These are phyloP conservation scores for Trachemys scripta DNA, from an alignment of 2,113 vertebrate genomes.

Conservation along the genomic window DNA sequence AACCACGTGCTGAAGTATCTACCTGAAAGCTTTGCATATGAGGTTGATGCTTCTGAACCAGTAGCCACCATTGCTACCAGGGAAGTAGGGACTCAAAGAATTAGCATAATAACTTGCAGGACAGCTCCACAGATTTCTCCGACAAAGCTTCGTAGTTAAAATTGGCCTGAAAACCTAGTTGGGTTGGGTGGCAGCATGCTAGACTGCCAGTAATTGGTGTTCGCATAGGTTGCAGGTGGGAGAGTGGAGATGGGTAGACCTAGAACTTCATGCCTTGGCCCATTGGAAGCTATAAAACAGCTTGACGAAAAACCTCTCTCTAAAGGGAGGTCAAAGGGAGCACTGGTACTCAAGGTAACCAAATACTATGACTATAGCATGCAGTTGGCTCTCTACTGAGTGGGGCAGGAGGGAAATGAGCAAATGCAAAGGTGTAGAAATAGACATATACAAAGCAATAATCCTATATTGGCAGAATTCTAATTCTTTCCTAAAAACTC, in stretches of 20 bases:
- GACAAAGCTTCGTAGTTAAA: background rate
- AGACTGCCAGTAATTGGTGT: background rate
- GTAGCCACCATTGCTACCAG: background rate
- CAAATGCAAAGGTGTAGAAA: background rate
- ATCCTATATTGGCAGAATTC: background rate
- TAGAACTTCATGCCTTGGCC: background rate
- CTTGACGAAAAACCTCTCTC: background rate
- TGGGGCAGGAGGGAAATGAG: rapidly evolving
- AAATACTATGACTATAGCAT: background rate
- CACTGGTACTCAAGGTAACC: background rate
- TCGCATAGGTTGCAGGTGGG: background rate
- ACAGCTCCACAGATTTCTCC: rapidly evolving
- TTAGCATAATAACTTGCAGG: background rate
- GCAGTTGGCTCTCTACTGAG: background rate
- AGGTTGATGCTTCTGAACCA: background rate
- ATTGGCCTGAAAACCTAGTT: background rate
- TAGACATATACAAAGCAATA: background rate
- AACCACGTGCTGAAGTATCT: background rate
- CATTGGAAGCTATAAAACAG: background rate
- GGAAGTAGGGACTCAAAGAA: background rate
- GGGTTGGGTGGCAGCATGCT: background rate
- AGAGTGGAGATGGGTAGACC: background rate
- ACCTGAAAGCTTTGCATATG: background rate
- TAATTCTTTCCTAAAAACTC: background rate
- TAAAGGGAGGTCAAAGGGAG: background rate